Evolutionary conservation across 2,113 vertebrate species (phyloP).

Genomic region (Lucifuga dentata): DNA sequence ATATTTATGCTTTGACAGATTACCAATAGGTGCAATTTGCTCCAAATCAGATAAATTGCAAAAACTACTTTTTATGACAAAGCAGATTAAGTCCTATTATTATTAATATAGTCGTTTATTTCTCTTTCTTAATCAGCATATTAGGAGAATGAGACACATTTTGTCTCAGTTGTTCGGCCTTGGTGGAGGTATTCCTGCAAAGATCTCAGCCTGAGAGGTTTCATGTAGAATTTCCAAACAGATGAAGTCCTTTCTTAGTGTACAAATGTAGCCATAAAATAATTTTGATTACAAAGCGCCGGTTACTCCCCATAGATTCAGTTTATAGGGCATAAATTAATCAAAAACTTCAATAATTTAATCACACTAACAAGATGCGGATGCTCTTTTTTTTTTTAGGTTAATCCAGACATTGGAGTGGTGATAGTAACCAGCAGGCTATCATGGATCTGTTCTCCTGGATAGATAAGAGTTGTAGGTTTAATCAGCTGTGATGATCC

Average conservation of each 20-base stretch:
- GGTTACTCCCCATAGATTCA: not conserved
- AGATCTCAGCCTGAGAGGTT: not conserved
- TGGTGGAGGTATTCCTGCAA: not conserved
- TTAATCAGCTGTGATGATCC: constrained; percentile 59
- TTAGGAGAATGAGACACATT: no score
- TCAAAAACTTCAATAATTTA: constrained; percentile 22
- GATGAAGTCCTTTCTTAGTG: no score
- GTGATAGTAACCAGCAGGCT: constrained; percentile 36
- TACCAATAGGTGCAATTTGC: no score
- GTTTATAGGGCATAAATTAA: constrained; percentile 4
- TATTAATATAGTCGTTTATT: no score
- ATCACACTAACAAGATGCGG: constrained; percentile 28
- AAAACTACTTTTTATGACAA: no score
- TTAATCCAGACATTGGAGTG: constrained; percentile 37
- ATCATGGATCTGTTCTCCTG: constrained; percentile 33
- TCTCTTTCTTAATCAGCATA: no score
- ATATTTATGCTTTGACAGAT: no score
- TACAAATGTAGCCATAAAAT: no score
- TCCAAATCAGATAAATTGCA: no score
- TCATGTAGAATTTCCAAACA: not conserved
- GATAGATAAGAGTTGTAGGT: constrained; percentile 55
- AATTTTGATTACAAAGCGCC: no score
- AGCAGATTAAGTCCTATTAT: no score
- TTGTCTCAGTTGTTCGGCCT: no score
- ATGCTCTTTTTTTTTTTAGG: constrained; percentile 16